A percentile compares a stretch with the other conserved stretches of the same genome.
Evolutionary conservation across 2,113 vertebrate genomes (phyloP).

Genomic region (Eublepharis macularius): DNA sequence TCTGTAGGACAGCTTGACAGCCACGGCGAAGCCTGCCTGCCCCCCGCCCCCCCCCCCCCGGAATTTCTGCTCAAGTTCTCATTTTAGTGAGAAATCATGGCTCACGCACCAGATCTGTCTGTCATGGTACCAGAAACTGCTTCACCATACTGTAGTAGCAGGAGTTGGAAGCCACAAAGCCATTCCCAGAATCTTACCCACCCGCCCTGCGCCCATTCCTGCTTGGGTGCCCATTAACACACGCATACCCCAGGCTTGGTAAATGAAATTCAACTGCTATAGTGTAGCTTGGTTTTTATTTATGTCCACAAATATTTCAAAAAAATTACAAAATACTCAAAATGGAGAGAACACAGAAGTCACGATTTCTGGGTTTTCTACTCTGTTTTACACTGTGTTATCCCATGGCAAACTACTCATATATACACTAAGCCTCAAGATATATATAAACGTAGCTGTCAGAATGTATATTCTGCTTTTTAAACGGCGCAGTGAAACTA

Average conservation of each 20-base stretch:
- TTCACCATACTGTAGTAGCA: background rate
- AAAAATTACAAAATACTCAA: conserved; percentile 99
- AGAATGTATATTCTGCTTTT: conserved; percentile 92
- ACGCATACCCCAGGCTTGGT: conserved; percentile 42
- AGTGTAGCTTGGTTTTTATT: conserved; percentile 99
- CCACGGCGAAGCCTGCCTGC: too few species aligned
- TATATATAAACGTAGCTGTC: conserved; percentile 98
- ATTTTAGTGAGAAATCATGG: too few species aligned
- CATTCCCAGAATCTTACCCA: background rate
- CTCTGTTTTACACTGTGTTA: conserved; percentile 99
- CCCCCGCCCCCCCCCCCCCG: too few species aligned
- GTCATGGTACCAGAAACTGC: background rate
- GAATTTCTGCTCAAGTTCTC: too few species aligned
- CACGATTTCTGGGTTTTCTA: conserved; percentile 98
- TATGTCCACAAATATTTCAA: conserved; percentile 99
- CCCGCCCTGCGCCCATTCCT: too few species aligned
- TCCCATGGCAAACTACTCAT: conserved; percentile 99
- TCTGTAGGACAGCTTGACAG: too few species aligned
- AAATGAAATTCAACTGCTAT: conserved; percentile 74
- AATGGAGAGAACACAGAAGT: conserved; percentile 99
- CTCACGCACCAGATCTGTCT: background rate
- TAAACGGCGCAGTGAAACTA: conserved; percentile 88
- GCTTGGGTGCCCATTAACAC: conserved; percentile 41
- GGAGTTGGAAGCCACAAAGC: too few species aligned
- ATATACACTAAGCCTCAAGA: conserved; percentile 99